Percentiles rank a stretch among this genome's conserved stretches.
These are phyloP conservation scores for Phycodurus eques DNA, from an alignment of 2,113 vertebrate species.

Conservation along the genomic window DNA sequence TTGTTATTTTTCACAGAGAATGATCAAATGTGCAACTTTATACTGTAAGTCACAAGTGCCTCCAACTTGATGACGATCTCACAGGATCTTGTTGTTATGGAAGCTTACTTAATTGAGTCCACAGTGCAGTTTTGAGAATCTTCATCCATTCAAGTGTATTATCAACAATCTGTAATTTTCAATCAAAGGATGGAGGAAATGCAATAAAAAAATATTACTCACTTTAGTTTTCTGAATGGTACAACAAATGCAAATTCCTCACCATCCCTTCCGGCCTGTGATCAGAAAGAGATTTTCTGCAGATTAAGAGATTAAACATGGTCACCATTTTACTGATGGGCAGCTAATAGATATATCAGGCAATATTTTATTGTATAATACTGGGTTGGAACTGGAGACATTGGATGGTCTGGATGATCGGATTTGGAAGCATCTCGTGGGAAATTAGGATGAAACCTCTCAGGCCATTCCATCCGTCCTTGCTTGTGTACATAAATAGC, in stretches of 20 bases:
- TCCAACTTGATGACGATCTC: constrained; percentile 37
- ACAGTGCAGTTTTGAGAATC: constrained; percentile 36
- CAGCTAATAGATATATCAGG: constrained; percentile 47
- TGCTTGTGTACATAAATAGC: constrained; percentile 52
- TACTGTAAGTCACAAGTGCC: background rate
- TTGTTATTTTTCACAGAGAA: constrained; percentile 10
- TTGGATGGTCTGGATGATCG: constrained; percentile 35
- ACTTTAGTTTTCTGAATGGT: background rate
- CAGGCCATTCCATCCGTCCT: constrained; percentile 22
- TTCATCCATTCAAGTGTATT: constrained; percentile 34
- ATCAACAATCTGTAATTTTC: constrained; percentile 1
- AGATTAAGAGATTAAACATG: constrained; percentile 54
- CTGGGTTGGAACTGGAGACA: constrained; percentile 3
- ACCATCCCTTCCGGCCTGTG: constrained; percentile 6
- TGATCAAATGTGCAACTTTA: constrained; percentile 19
- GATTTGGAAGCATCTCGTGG: constrained; percentile 41
- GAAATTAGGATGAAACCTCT: constrained; percentile 49
- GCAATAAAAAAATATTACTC: background rate
- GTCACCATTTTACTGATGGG: constrained; percentile 43
- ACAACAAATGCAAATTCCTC: constrained; percentile 8
- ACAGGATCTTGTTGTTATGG: constrained; percentile 5
- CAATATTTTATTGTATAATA: constrained; percentile 25
- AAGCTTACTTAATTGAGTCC: constrained; percentile 43
- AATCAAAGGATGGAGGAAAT: background rate
- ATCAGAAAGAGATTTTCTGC: constrained; percentile 42